These are phyloP conservation scores for Nanorana parkeri DNA, from an alignment of 2,113 vertebrate genomes.

Conservation along the genomic window DNA sequence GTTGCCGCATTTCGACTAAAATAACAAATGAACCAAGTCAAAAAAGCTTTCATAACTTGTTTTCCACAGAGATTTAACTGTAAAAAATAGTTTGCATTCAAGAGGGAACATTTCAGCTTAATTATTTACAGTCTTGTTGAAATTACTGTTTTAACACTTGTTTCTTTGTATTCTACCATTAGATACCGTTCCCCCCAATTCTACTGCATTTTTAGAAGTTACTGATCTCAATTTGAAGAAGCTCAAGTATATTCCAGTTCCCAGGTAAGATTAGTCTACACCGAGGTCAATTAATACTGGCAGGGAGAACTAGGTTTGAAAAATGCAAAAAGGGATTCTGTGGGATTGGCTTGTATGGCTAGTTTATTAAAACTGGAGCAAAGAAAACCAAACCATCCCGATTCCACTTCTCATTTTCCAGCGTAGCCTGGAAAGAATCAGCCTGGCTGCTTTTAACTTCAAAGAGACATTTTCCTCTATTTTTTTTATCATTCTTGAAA, in stretches of 20 bases:
- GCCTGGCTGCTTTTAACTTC: too few relatives aligned
- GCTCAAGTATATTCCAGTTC: slow-evolving; percentile 92
- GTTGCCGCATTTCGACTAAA: background rate
- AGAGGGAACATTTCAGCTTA: background rate
- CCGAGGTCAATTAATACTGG: too few relatives aligned
- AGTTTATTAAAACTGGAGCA: too few relatives aligned
- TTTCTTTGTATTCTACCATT: slow-evolving; percentile 61
- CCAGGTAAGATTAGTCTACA: slow-evolving; percentile 76
- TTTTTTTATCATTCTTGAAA: too few relatives aligned
- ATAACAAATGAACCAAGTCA: background rate
- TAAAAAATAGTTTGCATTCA: background rate
- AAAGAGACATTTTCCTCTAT: too few relatives aligned
- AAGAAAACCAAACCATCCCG: too few relatives aligned
- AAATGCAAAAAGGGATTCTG: too few relatives aligned
- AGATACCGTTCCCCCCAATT: slow-evolving; percentile 86
- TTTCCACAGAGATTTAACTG: slow-evolving; percentile 9
- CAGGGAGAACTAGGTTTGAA: too few relatives aligned
- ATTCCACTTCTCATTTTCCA: too few relatives aligned
- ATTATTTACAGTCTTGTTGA: background rate
- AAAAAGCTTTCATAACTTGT: slow-evolving; percentile 8
- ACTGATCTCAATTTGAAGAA: slow-evolving; percentile 92
- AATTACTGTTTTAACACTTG: slow-evolving; percentile 5
- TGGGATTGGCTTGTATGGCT: too few relatives aligned
- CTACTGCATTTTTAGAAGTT: slow-evolving; percentile 91
- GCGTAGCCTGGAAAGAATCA: too few relatives aligned